Evolutionary conservation across 2,797 vertebrate species (phyloP).

Genomic region (Darevskia mixta): DNA sequence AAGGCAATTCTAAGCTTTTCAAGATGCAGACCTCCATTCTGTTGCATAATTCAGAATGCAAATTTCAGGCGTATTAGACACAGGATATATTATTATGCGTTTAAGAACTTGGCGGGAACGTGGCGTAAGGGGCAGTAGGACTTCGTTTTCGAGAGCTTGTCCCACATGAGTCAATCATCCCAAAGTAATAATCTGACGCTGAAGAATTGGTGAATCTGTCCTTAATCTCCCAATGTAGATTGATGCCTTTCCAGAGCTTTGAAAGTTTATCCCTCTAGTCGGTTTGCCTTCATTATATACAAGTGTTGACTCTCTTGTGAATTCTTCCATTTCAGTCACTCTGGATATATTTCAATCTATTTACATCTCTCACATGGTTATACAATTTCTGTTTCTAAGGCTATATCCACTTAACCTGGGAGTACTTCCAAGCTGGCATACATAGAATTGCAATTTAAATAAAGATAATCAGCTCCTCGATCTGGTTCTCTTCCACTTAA

Average conservation of each 20-base stretch:
- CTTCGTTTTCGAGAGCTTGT: neutral
- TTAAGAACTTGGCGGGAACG: neutral
- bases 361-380: fast-evolving
- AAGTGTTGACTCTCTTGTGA: conserved; percentile 18
- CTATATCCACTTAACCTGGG: neutral
- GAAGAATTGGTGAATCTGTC: neutral
- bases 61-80: neutral
- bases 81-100: neutral
- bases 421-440: neutral
- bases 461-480: conserved; percentile 21
- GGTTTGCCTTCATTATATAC: conserved; percentile 7
- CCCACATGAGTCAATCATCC: neutral
- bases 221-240: conserved; percentile 14
- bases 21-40: fast-evolving
- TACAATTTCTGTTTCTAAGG: neutral
- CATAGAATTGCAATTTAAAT: neutral
- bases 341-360: neutral
- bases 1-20: neutral
- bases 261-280: conserved; percentile 42
- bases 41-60: fast-evolving
- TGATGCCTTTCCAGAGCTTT: conserved; percentile 33
- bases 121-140: neutral
- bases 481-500: conserved; percentile 24
- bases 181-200: neutral
- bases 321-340: neutral